Evolutionary conservation across 2,888 invertebrate genomes (phyloP).

Genomic region (Julus scandinavius): DNA sequence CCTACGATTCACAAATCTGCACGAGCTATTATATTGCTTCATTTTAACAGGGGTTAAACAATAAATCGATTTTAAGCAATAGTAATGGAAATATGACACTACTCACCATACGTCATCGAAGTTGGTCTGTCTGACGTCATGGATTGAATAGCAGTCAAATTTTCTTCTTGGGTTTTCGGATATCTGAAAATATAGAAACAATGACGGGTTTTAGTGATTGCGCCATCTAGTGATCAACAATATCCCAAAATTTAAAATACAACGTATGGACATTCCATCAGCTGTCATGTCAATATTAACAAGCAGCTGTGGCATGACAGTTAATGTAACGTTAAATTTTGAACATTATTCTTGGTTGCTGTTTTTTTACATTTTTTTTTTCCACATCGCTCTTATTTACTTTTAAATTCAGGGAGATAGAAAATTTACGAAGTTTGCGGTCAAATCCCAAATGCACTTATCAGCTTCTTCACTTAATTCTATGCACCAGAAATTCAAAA

Average conservation of each 20-base stretch:
- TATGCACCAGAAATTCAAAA: not conserved
- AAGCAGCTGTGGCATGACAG: too few relatives aligned
- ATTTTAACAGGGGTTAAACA: too few relatives aligned
- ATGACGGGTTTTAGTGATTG: not conserved
- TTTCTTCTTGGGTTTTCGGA: not conserved
- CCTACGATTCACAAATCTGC: too few relatives aligned
- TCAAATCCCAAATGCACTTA: not conserved
- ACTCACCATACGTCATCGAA: slow-evolving; percentile 23
- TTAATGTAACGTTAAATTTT: too few relatives aligned
- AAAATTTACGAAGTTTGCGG: not conserved
- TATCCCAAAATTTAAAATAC: not conserved
- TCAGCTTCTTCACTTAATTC: not conserved
- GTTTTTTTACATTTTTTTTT: too few relatives aligned
- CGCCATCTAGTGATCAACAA: not conserved
- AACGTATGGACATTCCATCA: too few relatives aligned
- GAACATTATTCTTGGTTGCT: too few relatives aligned
- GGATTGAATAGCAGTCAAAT: not conserved
- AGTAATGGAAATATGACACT: not conserved
- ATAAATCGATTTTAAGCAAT: not conserved
- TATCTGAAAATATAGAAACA: not conserved
- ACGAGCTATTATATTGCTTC: too few relatives aligned
- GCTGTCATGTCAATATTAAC: too few relatives aligned
- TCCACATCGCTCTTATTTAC: too few relatives aligned
- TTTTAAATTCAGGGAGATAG: not conserved
- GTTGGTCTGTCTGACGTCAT: slow-evolving; percentile 1